Base-by-base conservation (phyloP, 2,888 invertebrate genomes). In the Spilarctia lutea region DNA sequence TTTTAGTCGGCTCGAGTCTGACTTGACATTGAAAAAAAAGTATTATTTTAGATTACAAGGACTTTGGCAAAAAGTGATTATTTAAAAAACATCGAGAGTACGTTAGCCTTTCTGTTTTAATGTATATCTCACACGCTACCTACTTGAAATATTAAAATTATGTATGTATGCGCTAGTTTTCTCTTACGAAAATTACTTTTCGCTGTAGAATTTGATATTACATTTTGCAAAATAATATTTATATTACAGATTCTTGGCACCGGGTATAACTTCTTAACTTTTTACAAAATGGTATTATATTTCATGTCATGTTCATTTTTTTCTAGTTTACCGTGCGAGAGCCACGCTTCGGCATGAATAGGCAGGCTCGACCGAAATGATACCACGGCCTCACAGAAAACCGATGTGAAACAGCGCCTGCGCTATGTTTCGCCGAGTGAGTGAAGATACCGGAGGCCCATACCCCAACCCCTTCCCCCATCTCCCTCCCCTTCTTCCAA, bases 121-220 rank as follows among this genome's bases (percentile, higher is more conserved):
- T 56, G n/a, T 56, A 56, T n/a, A 56, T n/a, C 52, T n/a, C 52
- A 56, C 52, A 56, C 52, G 52, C 52, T 56, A n/a, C 52, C 52
- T n/a, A 56, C n/a, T 56, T 56, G 52, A 56, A 56, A 56, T 56
- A 56, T 56, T 56, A 56, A 56, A 56, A 11, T 56, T 7, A 24
- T 11, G 24, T 56, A n/a, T n/a, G n/a, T n/a, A n/a, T n/a, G n/a
- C 11, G 52, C n/a, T n/a, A 56, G 24, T 56, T 56, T n/a, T n/a
- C 52, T 56, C n/a, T 10, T 11, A n/a, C 24, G n/a, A 56, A 52
- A 52, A 56, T 56, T 56, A n/a, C 24, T 56, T 56, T 56, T 56
- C n/a, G 11, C n/a, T 56, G 24, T 52, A 24, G 24, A 2, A 52
- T 52, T 24, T 11, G 24, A 56, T 20, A n/a, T 10, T 2, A 56